Conservation (phyloP, 2,797 vertebrate species). For the Cyclura pinguis region DNA sequence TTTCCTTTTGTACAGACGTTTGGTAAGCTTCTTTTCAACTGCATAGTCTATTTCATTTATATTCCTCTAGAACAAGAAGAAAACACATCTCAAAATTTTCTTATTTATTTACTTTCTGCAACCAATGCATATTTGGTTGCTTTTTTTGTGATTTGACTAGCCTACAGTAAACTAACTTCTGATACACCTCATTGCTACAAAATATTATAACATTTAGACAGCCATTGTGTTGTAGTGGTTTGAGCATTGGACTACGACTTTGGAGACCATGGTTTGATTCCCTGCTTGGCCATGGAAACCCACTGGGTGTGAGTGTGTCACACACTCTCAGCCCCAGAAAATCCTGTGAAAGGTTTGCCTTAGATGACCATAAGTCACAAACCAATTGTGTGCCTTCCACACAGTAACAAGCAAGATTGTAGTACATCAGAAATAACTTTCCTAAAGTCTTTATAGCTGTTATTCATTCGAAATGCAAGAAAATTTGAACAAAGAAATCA, state of each 20-base stretch:
- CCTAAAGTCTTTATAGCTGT: background rate
- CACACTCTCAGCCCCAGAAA: too few species aligned
- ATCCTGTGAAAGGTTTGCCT: too few species aligned
- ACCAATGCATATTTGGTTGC: background rate
- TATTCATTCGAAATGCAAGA: slow-evolving; percentile 17
- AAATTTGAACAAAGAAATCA: background rate
- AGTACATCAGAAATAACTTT: slow-evolving; percentile 18
- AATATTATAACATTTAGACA: background rate
- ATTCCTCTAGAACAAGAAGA: background rate
- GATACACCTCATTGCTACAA: background rate
- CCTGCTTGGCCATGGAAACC: too few species aligned
- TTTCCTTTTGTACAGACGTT: background rate
- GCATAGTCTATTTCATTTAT: background rate
- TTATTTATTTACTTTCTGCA: background rate
- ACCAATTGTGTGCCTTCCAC: too few species aligned
- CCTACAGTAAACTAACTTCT: slow-evolving; percentile 6
- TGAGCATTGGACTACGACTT: too few species aligned
- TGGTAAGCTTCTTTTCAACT: background rate
- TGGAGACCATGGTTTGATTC: too few species aligned
- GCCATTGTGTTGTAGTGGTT: too few species aligned
- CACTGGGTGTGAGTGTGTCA: too few species aligned
- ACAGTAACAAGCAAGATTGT: too few species aligned
- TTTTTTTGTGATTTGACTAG: background rate
- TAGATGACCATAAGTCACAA: too few species aligned
- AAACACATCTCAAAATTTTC: background rate